phyloP scores from a whole-genome alignment of 2,113 vertebrate genomes.

The Podiceps cristatus region DNA sequence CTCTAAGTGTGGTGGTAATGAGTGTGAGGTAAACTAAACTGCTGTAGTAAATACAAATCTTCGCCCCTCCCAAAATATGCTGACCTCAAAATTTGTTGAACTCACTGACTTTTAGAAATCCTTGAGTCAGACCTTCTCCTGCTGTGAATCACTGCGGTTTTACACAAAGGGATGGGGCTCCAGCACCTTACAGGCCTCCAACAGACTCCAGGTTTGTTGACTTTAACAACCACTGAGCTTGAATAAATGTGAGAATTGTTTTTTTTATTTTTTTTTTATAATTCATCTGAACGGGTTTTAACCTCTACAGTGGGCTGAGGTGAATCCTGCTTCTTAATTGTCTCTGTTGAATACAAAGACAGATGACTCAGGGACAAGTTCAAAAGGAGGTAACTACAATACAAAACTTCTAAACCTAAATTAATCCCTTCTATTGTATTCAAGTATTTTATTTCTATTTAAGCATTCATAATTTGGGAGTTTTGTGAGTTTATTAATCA shows the following conservation, averaged over 20 bases:
- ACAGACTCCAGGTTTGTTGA: neutral
- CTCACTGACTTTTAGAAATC: neutral
- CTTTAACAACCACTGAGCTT: neutral
- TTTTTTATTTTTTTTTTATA: neutral
- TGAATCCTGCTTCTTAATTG: neutral
- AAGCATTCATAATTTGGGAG: neutral
- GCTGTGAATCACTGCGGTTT: neutral
- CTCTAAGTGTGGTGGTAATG: neutral
- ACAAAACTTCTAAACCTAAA: neutral
- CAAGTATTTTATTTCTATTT: neutral
- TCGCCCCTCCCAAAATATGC: neutral
- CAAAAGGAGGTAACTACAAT: neutral
- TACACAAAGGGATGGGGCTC: neutral
- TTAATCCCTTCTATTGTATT: neutral
- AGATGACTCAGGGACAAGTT: neutral
- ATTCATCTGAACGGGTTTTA: neutral
- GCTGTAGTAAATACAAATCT: neutral
- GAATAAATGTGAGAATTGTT: neutral
- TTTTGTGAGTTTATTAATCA: neutral
- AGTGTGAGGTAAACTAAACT: neutral
- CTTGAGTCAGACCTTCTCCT: neutral
- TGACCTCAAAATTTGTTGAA: neutral
- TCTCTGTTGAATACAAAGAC: neutral
- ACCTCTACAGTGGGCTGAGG: neutral
- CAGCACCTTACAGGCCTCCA: neutral